Conservation (phyloP, 1,140 invertebrate species). For the Mylabris phalerata region DNA sequence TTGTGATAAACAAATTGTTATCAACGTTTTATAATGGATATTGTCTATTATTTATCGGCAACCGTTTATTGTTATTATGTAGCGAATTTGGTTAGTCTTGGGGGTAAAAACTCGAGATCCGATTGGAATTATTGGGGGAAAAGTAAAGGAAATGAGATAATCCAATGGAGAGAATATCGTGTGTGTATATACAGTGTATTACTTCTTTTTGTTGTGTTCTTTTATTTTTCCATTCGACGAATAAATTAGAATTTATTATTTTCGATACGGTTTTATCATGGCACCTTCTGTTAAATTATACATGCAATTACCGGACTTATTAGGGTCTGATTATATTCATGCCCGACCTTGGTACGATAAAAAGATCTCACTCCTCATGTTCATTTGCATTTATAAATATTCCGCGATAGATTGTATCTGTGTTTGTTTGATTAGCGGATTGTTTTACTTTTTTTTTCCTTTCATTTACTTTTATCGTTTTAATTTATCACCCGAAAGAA, state of each 20-base stretch:
- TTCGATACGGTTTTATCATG: constrained; percentile 33
- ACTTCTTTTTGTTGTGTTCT: too few species aligned
- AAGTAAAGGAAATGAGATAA: too few species aligned
- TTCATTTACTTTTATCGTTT: constrained; percentile 22
- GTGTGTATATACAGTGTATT: too few species aligned
- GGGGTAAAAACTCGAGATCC: too few species aligned
- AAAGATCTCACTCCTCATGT: constrained; percentile 25
- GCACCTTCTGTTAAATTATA: constrained; percentile 33
- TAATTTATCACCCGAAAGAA: constrained; percentile 14
- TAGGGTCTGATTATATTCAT: constrained; percentile 34
- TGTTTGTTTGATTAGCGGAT: constrained; percentile 32
- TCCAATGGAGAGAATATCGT: too few species aligned
- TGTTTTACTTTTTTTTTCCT: constrained; percentile 25
- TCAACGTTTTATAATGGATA: too few species aligned
- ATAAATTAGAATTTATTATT: constrained; percentile 36
- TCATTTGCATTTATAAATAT: constrained; percentile 34
- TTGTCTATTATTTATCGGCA: too few species aligned
- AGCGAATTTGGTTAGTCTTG: too few species aligned
- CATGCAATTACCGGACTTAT: constrained; percentile 34
- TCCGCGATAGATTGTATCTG: constrained; percentile 31
- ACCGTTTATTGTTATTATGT: too few species aligned
- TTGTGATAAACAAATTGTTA: too few species aligned
- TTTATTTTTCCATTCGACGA: constrained; percentile 1
- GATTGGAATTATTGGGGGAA: too few species aligned
- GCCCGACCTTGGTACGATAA: constrained; percentile 31